Evolutionary conservation across 2,888 invertebrate species (phyloP), one percentile per base, ranked within the genome.

Genomic region (Formica aserva): DNA sequence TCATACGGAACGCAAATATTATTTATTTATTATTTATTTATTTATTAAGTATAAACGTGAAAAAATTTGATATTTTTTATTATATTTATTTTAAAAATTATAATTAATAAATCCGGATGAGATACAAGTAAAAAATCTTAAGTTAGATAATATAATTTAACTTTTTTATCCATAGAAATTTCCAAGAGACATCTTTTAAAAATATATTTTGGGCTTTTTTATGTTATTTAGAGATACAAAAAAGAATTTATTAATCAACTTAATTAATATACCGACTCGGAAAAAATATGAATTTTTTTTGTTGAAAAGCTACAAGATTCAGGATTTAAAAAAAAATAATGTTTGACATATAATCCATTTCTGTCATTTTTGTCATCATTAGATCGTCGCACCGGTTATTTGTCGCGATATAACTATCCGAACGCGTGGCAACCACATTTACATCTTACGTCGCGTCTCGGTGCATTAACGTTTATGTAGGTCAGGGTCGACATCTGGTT

Each of bases 401-500:
- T 60, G 71, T 60, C 71, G 71, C 72, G 48, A 71, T 72, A 45
- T 41, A 35, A 32, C 13, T 60, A 22, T 71, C 32, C 29, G 69
- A 32, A 78, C 85, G 87, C 85, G 86, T 76, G 75, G 84, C 87
- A 82, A 86, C 86, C 76, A 52, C 66, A 85, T 89, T 67, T 83
- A 82, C 84, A 77, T 88, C 87, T 86, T 86, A 81, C 84, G 83
- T 55, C 80, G 77, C 86, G 82, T 85, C 86, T 87, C 78, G 90
- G 90, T 91, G 91, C 92, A 91, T 92, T 91, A 84, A 87, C 86
- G 88, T 91, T 91, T 92, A 93, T 92, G 88, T 94, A 81, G 94
- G 94, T 94, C 94, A 94, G 94, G 94, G 94, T 93, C 94, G 93
- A 92, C 93, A 89, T 90, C 91, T 89, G 87, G 86, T 89, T 91